Percentiles rank a stretch among this genome's conserved stretches.
phyloP scores from a whole-genome alignment of 2,113 vertebrate species.

The Alethe diademata region DNA sequence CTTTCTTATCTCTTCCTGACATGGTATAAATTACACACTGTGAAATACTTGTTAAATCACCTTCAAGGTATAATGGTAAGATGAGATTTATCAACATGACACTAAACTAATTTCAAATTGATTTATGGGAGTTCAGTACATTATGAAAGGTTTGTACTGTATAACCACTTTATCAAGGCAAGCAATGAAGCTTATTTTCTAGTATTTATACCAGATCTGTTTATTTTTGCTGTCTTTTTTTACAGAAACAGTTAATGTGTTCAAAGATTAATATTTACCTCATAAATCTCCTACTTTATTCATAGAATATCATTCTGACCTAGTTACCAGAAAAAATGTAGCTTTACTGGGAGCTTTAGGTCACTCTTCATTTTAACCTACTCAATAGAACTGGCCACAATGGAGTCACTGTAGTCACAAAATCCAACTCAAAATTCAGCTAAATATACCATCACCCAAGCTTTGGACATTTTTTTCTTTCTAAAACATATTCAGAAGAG shows the following conservation, averaged over 20 bases:
- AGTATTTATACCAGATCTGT: background rate
- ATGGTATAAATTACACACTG: background rate
- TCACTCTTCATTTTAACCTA: background rate
- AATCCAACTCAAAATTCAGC: background rate
- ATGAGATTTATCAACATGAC: constrained; percentile 34
- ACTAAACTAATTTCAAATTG: constrained; percentile 44
- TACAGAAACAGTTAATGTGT: background rate
- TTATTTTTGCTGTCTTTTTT: background rate
- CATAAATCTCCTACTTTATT: background rate
- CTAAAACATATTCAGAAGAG: background rate
- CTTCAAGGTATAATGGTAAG: background rate
- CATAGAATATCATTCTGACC: background rate
- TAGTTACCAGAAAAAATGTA: background rate
- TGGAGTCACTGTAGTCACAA: background rate
- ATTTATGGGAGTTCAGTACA: constrained; percentile 14
- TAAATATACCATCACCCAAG: background rate
- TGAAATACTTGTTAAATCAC: constrained; percentile 20
- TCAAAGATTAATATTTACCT: background rate
- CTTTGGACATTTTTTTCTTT: background rate
- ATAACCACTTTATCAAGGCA: constrained; percentile 6
- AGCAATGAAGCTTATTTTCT: background rate
- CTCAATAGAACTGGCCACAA: background rate
- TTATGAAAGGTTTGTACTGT: background rate
- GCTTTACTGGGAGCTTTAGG: background rate
- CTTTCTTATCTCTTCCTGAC: background rate